phyloP scores from a whole-genome alignment of 2,888 invertebrate genomes.

The Pomacea canaliculata region DNA sequence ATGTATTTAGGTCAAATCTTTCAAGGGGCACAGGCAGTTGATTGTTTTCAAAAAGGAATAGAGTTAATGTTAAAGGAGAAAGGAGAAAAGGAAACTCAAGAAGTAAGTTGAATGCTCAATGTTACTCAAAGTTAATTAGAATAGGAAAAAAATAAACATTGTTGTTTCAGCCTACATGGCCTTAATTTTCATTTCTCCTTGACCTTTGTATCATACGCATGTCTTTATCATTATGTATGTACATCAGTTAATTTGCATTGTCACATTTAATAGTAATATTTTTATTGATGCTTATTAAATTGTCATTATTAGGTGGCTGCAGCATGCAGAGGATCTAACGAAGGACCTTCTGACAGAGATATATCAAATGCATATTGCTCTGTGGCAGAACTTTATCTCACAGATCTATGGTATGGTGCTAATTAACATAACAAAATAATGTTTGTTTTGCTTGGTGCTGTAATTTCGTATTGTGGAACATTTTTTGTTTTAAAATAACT shows the following conservation, averaged over 20 bases:
- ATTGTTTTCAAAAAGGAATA: conserved; percentile 70
- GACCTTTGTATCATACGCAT: too few relatives aligned
- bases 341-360: conserved; percentile 47
- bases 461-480: too few relatives aligned
- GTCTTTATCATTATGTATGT: too few relatives aligned
- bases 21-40: conserved; percentile 67
- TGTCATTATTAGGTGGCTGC: conserved; percentile 44
- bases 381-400: conserved; percentile 71
- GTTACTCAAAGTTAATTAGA: neutral
- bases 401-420: conserved; percentile 69
- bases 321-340: conserved; percentile 46
- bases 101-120: conserved; percentile 36
- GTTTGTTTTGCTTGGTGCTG: too few relatives aligned
- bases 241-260: too few relatives aligned
- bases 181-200: too few relatives aligned
- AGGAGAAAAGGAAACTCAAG: conserved; percentile 50
- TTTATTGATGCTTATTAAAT: too few relatives aligned
- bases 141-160: too few relatives aligned
- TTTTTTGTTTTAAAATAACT: neutral
- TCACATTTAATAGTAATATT: too few relatives aligned
- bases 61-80: conserved; percentile 66
- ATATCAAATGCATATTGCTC: conserved; percentile 70
- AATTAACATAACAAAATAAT: too few relatives aligned
- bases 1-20: conserved; percentile 71
- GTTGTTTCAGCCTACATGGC: too few relatives aligned